Base-by-base conservation (phyloP, 1,140 invertebrate genomes). In the Papilio glaucus region DNA sequence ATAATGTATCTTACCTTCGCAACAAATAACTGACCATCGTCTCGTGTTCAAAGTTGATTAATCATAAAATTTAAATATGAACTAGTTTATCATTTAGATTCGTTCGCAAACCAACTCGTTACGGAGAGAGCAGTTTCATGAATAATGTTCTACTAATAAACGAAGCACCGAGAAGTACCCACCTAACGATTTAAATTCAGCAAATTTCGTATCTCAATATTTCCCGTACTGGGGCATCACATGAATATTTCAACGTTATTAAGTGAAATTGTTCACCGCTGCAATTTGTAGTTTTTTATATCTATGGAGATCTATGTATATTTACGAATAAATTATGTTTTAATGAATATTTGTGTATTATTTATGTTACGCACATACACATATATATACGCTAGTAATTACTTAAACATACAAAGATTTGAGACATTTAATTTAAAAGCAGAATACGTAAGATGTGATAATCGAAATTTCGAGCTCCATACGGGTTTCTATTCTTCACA, bases 81-180 rank as follows among this genome's bases (percentile, higher is more conserved):
- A 24, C 49, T 57, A 57, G 18, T 57, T 57, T 57, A 57, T 57
- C 24, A 57, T 57, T 9, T 57, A 26, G 49, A 57, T 57, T 57
- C 21, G 21, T 57, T 57, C 18, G 18, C 49, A 57, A 57, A 57
- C 49, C 21, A 24, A 8, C 49, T 57, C 49, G 49, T 57, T 57
- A 57, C 21, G 49, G 18, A 57, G 49, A 57, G 49, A 57, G 49
- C 49, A 57, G 21, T 57, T 57, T 57, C 49, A 57, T 57, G 49
- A 57, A 57, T 57, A 57, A 57, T 57, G 49, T 57, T 57, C 49
- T 26, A 57, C 49, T 57, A 57, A 57, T 57, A 57, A 57, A 57
- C 49, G 49, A 57, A 57, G 49, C 49, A 57, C 49, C 49, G 49
- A 18, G 9, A 57, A 57, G 49, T 57, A 57, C 12, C 49, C 49